Evolutionary conservation across 2,797 vertebrate genomes (phyloP), one percentile per base, ranked within the genome.

Genomic region (Arrhamphus sclerolepis): DNA sequence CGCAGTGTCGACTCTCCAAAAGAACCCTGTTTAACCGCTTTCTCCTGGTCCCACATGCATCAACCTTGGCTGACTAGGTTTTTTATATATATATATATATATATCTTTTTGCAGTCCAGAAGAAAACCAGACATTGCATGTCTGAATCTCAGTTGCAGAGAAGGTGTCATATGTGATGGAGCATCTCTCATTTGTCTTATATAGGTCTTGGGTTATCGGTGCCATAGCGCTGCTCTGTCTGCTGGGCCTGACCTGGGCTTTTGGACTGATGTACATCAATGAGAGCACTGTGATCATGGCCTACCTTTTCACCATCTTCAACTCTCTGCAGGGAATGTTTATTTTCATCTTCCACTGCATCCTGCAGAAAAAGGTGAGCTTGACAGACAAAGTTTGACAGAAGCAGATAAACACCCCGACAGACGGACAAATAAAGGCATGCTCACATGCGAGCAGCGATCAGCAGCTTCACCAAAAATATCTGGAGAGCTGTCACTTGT

Each of bases 271-370:
- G 91, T 98, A 96, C 83, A 93, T 99, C 93, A 98, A 98, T 11
- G 96, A 98, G 85, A 96, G 95, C 88, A 97, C 97, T 0, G 89
- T 98, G 78, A 97, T 98, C 92, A 98, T 98, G 97, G 97, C 97
- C 0, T 99, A 99, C 89, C 96, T 99, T 75, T 99, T 99, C 91
- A 99, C 97, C 89, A 94, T 97, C 89, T 99, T 98, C 92, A 99
- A 99, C 92, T 95, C 98, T 55, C 94, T 99, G 90, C 98, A 99
- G 91, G 96, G 98, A 87, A 95, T 98, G 96, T 99, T 99, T 89
- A 99, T 99, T 92, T 99, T 99, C 92, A 98, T 99, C 91, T 99
- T 99, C 79, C 97, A 99, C 85, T 99, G 97, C 89, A 96, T 96
- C 59, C 95, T 99, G 70, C 98, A 98, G 89, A 99, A 98, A 89